These are phyloP conservation scores for Enteromius treurensis DNA, from an alignment of 2,797 vertebrate species.

Conservation along the genomic window DNA sequence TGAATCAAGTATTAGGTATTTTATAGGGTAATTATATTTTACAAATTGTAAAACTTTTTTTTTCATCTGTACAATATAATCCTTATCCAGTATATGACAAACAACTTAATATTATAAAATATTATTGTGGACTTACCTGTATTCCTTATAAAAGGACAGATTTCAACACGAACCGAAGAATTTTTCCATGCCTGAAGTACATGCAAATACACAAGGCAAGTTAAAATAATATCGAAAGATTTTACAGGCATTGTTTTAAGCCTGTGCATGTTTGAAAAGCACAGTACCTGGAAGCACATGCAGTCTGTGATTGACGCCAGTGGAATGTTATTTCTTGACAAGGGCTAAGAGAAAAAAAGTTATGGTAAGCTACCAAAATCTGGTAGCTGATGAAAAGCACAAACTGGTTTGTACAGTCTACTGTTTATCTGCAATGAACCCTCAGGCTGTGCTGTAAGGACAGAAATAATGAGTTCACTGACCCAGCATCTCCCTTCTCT, in stretches of 20 bases:
- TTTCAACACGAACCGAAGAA: conserved; percentile 45
- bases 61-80: neutral
- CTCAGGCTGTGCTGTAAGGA: neutral
- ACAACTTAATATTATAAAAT: neutral
- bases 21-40: neutral
- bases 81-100: neutral
- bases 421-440: neutral
- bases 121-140: conserved; percentile 60
- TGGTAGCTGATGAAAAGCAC: neutral
- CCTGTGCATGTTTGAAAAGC: conserved; percentile 2
- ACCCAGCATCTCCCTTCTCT: conserved; percentile 63
- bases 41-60: neutral
- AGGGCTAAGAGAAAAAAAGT: conserved; percentile 14
- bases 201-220: neutral
- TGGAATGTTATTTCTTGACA: conserved; percentile 60
- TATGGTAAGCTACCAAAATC: neutral
- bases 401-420: neutral
- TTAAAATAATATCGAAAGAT: neutral
- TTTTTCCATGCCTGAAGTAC: conserved; percentile 67
- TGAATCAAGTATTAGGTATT: neutral
- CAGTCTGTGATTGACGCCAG: conserved; percentile 71
- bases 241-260: neutral
- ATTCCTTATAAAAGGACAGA: conserved; percentile 71
- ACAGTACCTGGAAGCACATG: conserved; percentile 76
- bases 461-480: conserved; percentile 29